Conservation (phyloP, 2,888 invertebrate genomes). For the Drosophila antonietae region DNA sequence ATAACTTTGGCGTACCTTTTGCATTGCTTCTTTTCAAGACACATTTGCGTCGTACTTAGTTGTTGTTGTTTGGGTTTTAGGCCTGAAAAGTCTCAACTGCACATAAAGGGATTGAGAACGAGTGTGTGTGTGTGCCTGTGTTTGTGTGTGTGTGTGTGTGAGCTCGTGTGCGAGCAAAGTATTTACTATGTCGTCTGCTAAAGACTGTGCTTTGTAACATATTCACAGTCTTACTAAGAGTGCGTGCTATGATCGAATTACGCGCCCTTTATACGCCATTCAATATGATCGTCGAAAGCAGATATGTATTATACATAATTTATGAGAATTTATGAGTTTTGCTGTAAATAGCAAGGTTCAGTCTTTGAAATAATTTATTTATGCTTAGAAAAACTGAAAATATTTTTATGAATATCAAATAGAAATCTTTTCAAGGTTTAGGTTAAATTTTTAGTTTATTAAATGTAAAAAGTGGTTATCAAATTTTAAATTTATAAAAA, state of each 20-base stretch:
- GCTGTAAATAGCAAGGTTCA: too few species aligned
- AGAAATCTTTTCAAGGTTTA: too few species aligned
- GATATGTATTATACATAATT: constrained; percentile 43
- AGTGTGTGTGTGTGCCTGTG: constrained; percentile 10
- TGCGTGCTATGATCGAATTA: constrained; percentile 64
- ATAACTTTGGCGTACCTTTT: constrained; percentile 76
- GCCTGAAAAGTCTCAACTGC: constrained; percentile 64
- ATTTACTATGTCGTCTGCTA: constrained; percentile 54
- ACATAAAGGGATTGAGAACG: constrained; percentile 63
- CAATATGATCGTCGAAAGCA: constrained; percentile 57
- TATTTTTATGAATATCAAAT: too few species aligned
- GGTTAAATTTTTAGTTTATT: background rate
- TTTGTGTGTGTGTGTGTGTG: background rate
- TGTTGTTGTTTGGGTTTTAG: constrained; percentile 42
- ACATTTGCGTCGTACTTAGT: constrained; percentile 54
- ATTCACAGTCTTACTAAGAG: constrained; percentile 5
- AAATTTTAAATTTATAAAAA: background rate
- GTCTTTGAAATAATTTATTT: too few species aligned
- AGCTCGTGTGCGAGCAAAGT: constrained; percentile 25
- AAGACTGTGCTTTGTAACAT: constrained; percentile 57
- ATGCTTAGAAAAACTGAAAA: too few species aligned
- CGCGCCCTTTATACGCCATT: constrained; percentile 52
- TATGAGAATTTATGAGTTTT: constrained; percentile 6
- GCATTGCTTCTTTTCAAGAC: constrained; percentile 63
- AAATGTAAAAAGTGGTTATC: background rate